phyloP scores from a whole-genome alignment of 2,113 vertebrate genomes.

The Prunella himalayana region DNA sequence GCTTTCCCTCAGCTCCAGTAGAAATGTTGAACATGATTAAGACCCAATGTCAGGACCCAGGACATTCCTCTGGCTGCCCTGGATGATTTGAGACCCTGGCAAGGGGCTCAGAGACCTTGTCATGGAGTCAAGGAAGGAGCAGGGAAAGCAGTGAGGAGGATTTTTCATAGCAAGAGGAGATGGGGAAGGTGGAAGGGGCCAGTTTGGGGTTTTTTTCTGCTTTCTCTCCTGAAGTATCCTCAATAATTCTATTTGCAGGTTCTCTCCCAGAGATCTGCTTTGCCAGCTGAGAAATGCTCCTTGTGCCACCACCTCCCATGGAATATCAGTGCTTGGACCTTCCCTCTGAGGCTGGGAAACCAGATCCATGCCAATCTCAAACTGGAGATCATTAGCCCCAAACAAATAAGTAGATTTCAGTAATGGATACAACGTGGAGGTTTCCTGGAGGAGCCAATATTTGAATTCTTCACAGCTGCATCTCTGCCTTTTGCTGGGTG shows the following conservation, averaged over 20 bases:
- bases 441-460: not conserved
- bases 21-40: not conserved
- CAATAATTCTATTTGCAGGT: not conserved
- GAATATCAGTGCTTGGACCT: not conserved
- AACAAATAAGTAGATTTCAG: not conserved
- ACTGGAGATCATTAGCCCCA: not conserved
- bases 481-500: not conserved
- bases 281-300: not conserved
- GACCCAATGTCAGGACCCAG: not conserved
- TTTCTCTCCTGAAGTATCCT: not conserved
- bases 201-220: fast-evolving
- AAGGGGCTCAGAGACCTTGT: too few species aligned
- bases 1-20: not conserved
- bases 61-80: too few species aligned
- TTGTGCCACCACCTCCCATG: not conserved
- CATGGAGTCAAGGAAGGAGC: too few species aligned
- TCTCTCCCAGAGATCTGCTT: not conserved
- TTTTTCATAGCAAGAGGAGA: not conserved
- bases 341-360: not conserved
- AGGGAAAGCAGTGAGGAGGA: not conserved
- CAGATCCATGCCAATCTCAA: not conserved
- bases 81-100: too few species aligned
- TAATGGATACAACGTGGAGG: not conserved
- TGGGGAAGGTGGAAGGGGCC: not conserved
- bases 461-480: conserved; percentile 29